Conservation (phyloP, 2,888 invertebrate genomes). For the Neelides folsomi region DNA sequence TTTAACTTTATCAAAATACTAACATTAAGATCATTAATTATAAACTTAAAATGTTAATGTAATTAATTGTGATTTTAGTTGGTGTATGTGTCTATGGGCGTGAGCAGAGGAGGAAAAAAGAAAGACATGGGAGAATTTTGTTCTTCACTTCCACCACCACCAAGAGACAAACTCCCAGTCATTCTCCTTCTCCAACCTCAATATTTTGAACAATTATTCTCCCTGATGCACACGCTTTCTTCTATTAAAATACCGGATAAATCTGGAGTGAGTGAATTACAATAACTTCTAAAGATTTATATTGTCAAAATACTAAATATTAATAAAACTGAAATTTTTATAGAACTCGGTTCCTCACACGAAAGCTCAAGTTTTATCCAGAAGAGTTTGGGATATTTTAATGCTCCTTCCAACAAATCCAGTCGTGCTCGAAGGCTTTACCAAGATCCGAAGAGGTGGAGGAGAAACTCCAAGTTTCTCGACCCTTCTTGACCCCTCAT, state of each 20-base stretch:
- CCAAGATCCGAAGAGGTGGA: conserved; percentile 44
- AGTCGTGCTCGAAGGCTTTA: conserved; percentile 67
- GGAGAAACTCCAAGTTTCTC: conserved; percentile 45
- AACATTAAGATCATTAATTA: no score
- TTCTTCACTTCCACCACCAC: conserved; percentile 72
- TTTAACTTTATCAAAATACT: no score
- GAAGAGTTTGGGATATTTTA: conserved; percentile 87
- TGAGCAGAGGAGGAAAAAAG: conserved; percentile 48
- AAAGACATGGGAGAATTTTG: conserved; percentile 64
- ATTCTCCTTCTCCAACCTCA: conserved; percentile 66
- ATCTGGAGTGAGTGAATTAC: conserved; percentile 46
- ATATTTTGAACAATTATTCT: conserved; percentile 82
- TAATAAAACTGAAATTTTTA: conserved; percentile 11
- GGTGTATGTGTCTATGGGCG: conserved; percentile 81
- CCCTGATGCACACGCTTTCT: conserved; percentile 76
- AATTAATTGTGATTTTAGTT: conserved; percentile 42
- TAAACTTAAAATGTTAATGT: no score
- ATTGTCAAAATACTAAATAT: not conserved
- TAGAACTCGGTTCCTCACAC: conserved; percentile 62
- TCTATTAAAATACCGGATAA: conserved; percentile 67
- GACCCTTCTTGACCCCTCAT: conserved; percentile 69
- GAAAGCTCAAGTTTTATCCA: conserved; percentile 74
- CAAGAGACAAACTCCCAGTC: conserved; percentile 72
- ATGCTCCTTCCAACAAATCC: conserved; percentile 84
- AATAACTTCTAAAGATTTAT: not conserved